Conservation (phyloP, 2,888 invertebrate genomes). For the Scotopteryx bipunctaria region DNA sequence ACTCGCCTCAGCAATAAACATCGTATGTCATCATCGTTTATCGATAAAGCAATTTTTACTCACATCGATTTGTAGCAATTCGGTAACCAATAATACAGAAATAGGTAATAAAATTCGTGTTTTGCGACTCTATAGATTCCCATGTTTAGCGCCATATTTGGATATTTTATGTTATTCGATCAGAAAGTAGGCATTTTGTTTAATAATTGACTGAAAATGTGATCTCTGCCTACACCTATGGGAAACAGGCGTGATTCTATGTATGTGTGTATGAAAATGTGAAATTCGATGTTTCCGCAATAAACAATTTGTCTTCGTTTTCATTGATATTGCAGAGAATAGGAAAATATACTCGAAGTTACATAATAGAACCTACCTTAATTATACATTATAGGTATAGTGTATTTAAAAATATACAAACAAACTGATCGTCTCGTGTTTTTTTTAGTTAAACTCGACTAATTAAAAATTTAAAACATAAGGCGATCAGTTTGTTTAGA, state of each 20-base stretch:
- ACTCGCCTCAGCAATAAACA: slow-evolving; percentile 45
- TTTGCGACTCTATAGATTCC: slow-evolving; percentile 21
- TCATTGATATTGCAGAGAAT: neutral
- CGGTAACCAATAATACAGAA: slow-evolving; percentile 28
- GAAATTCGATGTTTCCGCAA: slow-evolving; percentile 12
- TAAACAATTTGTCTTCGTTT: neutral
- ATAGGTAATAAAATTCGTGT: slow-evolving; percentile 29
- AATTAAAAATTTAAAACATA: too few species aligned
- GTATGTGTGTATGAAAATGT: too few species aligned
- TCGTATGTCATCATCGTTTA: slow-evolving; percentile 42
- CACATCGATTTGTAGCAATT: slow-evolving; percentile 23
- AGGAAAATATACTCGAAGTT: too few species aligned
- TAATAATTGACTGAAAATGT: slow-evolving; percentile 15
- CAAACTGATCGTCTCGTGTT: too few species aligned
- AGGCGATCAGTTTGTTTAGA: too few species aligned
- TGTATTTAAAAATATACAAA: too few species aligned
- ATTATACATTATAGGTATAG: too few species aligned
- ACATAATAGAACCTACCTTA: too few species aligned
- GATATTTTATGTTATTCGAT: slow-evolving; percentile 18
- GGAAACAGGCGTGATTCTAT: too few species aligned
- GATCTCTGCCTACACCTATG: too few species aligned
- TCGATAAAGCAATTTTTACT: slow-evolving; percentile 30
- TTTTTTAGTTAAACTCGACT: too few species aligned
- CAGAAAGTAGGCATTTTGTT: slow-evolving; percentile 16
- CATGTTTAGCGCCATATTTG: slow-evolving; percentile 11